Conservation (phyloP, 2,888 invertebrate species). For the Rhagophthalmus giganteus region DNA sequence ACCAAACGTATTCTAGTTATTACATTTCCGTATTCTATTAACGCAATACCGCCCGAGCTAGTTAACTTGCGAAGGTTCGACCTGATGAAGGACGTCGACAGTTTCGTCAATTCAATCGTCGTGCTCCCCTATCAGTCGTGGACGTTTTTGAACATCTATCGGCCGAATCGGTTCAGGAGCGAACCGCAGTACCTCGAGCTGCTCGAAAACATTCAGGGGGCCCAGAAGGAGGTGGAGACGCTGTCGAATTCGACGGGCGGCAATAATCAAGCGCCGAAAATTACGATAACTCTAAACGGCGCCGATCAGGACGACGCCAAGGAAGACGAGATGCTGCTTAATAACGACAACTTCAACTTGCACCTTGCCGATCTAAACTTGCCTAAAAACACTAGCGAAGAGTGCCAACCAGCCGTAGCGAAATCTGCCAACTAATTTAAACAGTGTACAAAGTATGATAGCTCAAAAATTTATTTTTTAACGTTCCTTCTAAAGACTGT, state of each 20-base stretch:
- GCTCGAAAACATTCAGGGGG: conserved; percentile 4
- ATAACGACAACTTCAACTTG: background rate
- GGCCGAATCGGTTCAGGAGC: conserved; percentile 12
- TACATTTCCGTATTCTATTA: conserved; percentile 19
- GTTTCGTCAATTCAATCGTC: conserved; percentile 14
- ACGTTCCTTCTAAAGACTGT: background rate
- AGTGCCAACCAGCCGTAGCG: background rate
- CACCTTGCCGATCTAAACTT: conserved; percentile 1
- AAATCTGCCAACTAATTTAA: background rate
- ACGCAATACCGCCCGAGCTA: conserved; percentile 9
- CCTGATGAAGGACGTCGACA: conserved; percentile 19
- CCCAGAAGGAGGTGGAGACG: conserved; percentile 14
- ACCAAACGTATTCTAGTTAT: conserved; percentile 17
- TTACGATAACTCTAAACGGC: conserved; percentile 5
- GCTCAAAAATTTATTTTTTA: conserved; percentile 1
- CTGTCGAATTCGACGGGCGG: background rate
- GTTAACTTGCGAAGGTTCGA: conserved; percentile 8
- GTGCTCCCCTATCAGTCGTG: conserved; percentile 14
- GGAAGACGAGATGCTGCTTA: conserved; percentile 8
- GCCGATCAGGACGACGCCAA: conserved; percentile 2
- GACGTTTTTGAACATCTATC: conserved; percentile 14
- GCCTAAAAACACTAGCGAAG: background rate
- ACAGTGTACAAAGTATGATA: background rate
- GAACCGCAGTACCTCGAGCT: conserved; percentile 16
- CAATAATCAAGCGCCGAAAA: conserved; percentile 1